Evolutionary conservation across 2,113 vertebrate species (phyloP).

Genomic region (Pelusios castaneus): DNA sequence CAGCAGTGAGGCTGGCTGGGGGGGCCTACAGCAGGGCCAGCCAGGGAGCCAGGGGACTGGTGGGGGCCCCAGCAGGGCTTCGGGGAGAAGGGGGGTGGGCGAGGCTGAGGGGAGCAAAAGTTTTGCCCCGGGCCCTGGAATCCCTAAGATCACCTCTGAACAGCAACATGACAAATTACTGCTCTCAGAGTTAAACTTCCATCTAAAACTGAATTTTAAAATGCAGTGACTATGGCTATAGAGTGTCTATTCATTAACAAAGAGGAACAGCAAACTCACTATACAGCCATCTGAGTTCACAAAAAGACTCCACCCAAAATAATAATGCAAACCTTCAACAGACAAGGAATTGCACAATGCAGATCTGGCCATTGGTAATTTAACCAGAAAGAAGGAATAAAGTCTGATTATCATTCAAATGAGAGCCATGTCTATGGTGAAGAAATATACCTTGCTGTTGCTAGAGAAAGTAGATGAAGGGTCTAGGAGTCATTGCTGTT

Average conservation of each 20-base stretch:
- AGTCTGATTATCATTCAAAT: background rate
- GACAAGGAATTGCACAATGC: background rate
- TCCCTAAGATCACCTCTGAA: no score
- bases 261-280: background rate
- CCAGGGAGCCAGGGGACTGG: no score
- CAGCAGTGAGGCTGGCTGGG: no score
- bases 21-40: no score
- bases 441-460: background rate
- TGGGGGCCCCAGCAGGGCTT: no score
- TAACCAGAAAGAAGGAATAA: background rate
- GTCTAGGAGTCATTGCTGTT: conserved; percentile 35
- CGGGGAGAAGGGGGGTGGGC: no score
- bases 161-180: background rate
- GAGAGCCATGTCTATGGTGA: background rate
- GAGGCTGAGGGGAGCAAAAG: no score
- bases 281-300: background rate
- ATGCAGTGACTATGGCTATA: background rate
- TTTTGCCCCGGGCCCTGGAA: no score
- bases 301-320: background rate
- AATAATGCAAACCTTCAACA: no score
- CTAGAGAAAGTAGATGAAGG: background rate
- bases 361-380: background rate
- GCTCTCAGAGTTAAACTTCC: background rate
- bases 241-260: background rate
- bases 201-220: background rate